Conservation (phyloP, 2,888 invertebrate species). For the Phyllotreta striolata region DNA sequence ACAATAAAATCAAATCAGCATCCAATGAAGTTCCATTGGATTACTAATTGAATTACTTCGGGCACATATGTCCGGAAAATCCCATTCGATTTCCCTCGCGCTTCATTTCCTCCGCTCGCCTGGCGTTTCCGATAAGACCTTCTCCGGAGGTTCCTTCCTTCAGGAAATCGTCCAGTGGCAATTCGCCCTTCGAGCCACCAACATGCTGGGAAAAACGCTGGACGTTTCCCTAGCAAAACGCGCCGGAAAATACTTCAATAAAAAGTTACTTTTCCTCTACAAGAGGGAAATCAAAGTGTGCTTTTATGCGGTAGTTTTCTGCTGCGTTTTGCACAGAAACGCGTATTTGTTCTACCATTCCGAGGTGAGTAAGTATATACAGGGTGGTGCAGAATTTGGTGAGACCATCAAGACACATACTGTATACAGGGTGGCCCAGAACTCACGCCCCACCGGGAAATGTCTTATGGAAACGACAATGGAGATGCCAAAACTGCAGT, state of each 20-base stretch:
- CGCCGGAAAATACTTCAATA: constrained; percentile 13
- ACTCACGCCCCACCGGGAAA: no score
- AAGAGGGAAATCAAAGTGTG: constrained; percentile 31
- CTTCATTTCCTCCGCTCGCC: constrained; percentile 44
- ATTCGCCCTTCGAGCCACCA: constrained; percentile 1
- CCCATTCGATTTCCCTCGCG: constrained; percentile 43
- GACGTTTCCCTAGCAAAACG: constrained; percentile 36
- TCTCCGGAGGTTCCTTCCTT: constrained; percentile 35
- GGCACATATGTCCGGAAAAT: constrained; percentile 31
- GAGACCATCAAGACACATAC: neutral
- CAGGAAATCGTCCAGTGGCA: constrained; percentile 15
- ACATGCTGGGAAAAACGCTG: constrained; percentile 13
- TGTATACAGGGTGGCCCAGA: neutral
- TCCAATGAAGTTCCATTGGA: no score
- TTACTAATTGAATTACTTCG: no score
- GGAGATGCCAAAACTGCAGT: no score
- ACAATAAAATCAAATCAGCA: no score
- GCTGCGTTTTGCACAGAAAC: constrained; percentile 29
- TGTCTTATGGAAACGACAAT: no score
- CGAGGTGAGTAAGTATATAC: constrained; percentile 34
- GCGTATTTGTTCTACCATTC: constrained; percentile 31
- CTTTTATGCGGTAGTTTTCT: constrained; percentile 29
- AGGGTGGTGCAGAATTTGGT: neutral
- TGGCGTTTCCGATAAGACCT: constrained; percentile 36
- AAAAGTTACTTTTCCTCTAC: constrained; percentile 11